Evolutionary conservation across 2,797 vertebrate species (phyloP).

Genomic region (Ficedula albicollis): DNA sequence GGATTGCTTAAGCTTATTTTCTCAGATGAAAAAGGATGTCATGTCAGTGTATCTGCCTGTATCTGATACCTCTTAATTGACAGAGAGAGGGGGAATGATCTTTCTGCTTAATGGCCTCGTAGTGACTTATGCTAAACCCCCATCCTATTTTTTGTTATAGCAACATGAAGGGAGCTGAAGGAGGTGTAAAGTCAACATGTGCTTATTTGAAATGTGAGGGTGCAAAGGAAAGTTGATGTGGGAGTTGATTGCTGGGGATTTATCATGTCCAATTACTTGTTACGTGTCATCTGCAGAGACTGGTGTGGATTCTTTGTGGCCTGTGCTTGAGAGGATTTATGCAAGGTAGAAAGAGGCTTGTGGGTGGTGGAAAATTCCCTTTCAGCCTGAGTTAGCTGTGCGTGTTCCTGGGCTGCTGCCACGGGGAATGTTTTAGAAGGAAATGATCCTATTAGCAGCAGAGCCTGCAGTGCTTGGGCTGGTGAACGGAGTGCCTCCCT

Average conservation of each 20-base stretch:
- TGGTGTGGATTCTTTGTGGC: background rate
- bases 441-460: conserved; percentile 43
- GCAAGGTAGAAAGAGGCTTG: background rate
- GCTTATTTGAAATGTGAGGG: background rate
- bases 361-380: conserved; percentile 48
- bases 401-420: background rate
- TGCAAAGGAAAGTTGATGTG: background rate
- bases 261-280: background rate
- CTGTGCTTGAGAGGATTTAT: background rate
- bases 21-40: conserved; percentile 17
- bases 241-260: background rate
- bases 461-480: background rate
- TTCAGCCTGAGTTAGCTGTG: conserved; percentile 11
- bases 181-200: background rate
- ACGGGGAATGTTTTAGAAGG: conserved; percentile 1
- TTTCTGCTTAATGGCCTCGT: background rate
- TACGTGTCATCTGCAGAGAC: background rate
- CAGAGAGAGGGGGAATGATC: background rate
- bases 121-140: background rate
- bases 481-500: background rate
- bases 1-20: conserved; percentile 20
- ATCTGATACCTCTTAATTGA: conserved; percentile 4
- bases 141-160: background rate
- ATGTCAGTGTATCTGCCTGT: background rate
- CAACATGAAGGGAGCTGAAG: background rate